A percentile compares a stretch with the other conserved stretches of the same genome.
These are phyloP conservation scores for Crypturellus undulatus DNA, from an alignment of 2,113 vertebrate species.

Conservation along the genomic window DNA sequence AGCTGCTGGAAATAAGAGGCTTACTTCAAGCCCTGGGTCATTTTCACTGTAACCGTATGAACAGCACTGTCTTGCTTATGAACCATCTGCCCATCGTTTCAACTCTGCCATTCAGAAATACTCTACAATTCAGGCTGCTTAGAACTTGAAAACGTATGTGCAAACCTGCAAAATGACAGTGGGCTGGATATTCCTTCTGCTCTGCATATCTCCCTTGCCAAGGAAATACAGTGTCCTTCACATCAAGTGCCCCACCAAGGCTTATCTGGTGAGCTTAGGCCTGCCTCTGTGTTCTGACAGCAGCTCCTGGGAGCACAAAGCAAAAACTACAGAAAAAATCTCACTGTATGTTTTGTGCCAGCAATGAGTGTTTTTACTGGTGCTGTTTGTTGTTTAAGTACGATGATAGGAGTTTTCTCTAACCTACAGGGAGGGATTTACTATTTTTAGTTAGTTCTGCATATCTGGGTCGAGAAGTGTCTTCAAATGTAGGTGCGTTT, in stretches of 20 bases:
- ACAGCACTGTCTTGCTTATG: not conserved
- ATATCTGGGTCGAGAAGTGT: conserved; percentile 38
- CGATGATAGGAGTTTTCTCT: not conserved
- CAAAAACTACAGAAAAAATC: not conserved
- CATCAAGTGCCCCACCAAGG: not conserved
- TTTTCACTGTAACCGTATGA: not conserved
- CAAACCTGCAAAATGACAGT: not conserved
- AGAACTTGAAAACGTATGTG: not conserved
- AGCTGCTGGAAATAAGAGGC: not conserved
- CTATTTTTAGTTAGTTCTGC: conserved; percentile 50
- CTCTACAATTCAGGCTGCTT: not conserved
- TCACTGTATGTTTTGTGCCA: not conserved
- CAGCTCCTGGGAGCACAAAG: not conserved
- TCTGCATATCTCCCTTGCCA: not conserved
- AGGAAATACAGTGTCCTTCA: not conserved
- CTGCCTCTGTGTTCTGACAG: not conserved
- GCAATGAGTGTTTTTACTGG: not conserved
- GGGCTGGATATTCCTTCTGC: not conserved
- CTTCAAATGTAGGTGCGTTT: conserved; percentile 41
- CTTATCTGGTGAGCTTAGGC: not conserved
- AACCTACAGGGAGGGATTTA: not conserved
- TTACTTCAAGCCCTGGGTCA: not conserved
- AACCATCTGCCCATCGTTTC: not conserved
- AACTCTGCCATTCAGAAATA: not conserved
- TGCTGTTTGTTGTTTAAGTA: not conserved